Conservation (phyloP, 2,113 vertebrate genomes). For the Trematocara zebra region DNA sequence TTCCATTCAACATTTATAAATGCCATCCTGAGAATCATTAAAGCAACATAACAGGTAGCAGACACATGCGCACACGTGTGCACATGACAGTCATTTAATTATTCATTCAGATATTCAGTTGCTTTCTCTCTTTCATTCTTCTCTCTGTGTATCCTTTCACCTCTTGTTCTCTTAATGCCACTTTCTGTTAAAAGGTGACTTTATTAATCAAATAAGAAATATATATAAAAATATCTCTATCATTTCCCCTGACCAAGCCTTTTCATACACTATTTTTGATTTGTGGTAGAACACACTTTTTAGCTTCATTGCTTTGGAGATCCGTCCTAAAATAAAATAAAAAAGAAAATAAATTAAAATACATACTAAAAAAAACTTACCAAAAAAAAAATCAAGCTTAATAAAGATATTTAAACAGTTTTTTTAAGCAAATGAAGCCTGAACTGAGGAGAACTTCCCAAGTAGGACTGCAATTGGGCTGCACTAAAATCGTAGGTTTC, state of each 20-base stretch:
- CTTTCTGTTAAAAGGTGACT: neutral
- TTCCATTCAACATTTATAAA: slow-evolving; percentile 72
- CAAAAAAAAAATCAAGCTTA: neutral
- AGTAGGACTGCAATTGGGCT: neutral
- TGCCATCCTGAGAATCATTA: slow-evolving; percentile 67
- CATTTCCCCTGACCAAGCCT: neutral
- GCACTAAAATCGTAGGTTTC: neutral
- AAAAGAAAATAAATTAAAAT: neutral
- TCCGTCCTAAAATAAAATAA: neutral
- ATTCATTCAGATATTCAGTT: slow-evolving; percentile 58
- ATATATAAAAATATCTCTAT: neutral
- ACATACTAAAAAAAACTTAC: neutral
- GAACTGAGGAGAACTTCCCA: neutral
- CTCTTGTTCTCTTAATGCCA: slow-evolving; percentile 17
- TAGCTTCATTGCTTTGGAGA: neutral
- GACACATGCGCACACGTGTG: neutral
- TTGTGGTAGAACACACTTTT: neutral
- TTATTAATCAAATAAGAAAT: slow-evolving; percentile 15
- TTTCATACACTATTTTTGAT: neutral
- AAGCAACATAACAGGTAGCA: slow-evolving; percentile 52
- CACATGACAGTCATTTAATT: slow-evolving; percentile 48
- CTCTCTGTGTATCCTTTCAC: slow-evolving; percentile 21
- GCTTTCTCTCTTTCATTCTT: slow-evolving; percentile 27
- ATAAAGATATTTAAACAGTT: neutral
- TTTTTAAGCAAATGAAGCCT: neutral